Evolutionary conservation across 2,113 vertebrate species (phyloP).

Genomic region (Takifugu bimaculatus): DNA sequence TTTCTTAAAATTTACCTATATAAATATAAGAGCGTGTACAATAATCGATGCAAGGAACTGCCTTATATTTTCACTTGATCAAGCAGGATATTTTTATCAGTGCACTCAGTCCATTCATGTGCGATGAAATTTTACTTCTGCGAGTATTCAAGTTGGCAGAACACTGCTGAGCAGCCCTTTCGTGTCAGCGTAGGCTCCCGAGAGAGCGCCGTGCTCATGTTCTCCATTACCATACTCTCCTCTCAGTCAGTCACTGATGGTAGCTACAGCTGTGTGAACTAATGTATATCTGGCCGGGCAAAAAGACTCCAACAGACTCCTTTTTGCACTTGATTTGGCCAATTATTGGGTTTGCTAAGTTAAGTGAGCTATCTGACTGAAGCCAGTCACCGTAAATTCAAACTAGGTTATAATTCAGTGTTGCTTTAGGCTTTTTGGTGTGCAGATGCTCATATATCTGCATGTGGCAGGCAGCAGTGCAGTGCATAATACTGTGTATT

Average conservation of each 20-base stretch:
- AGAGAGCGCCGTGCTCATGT: constrained; percentile 49
- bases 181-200: constrained; percentile 56
- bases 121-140: constrained; percentile 42
- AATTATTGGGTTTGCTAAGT: constrained; percentile 65
- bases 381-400: constrained; percentile 50
- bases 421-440: constrained; percentile 20
- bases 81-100: too few species aligned
- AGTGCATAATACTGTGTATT: constrained; percentile 5
- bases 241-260: constrained; percentile 41
- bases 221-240: constrained; percentile 56
- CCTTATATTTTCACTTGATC: too few species aligned
- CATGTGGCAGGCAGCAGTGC: constrained; percentile 3
- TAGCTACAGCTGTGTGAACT: constrained; percentile 44
- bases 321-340: constrained; percentile 66
- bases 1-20: too few species aligned
- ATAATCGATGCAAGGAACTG: too few species aligned
- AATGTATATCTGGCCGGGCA: constrained; percentile 42
- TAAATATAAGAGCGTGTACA: too few species aligned
- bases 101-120: constrained; percentile 48
- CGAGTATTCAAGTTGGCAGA: constrained; percentile 64
- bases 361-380: constrained; percentile 55
- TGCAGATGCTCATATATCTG: constrained; percentile 6
- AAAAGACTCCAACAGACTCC: constrained; percentile 47
- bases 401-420: constrained; percentile 12
- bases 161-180: constrained; percentile 50